Base-by-base conservation (phyloP, 2,888 invertebrate species). In the Campoplex nolae region DNA sequence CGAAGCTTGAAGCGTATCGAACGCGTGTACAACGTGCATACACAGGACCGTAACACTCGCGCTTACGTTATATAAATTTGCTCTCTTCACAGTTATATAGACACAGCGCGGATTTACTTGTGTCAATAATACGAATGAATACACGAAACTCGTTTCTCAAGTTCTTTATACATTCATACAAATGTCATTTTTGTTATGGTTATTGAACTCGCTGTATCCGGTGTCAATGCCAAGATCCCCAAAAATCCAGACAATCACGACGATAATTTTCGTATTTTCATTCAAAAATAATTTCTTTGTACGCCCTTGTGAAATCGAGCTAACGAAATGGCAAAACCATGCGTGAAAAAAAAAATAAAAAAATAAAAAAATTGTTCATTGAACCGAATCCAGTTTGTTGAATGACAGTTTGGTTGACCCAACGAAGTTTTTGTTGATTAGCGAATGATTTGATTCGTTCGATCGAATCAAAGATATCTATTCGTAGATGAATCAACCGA, bases 1-100 rank as follows among this genome's bases (percentile, higher is more conserved):
- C 6, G 6, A 16, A 62, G 35, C 68, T 71, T 48, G n/a, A 54
- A 54, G 45, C 51, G 38, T 76, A 23, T 51, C 75, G 38, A 71
- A 62, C n/a, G 54, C 32, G 16, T 58, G 56, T 58, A 73, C 70
- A 23, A 23, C 23, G 71, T 51, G 79, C 79, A 70, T 42, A 75
- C 54, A 56, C 54, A 56, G 73, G 58, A 75, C 74, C 74, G 75
- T 84, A 68, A 84, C 67, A 80, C 79, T 80, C 51, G 68, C 68
- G 68, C 68, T 77, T 77, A 67, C 56, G 28, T 73, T 85, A 73
- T 65, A 56, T 58, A 62, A 65, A 73, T 77, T 45, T 58, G 42
- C 51, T 67, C 35, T 65, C 54, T 62, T 62, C 56, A 56, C 35
- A 74, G 38, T 56, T 78, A 82, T 85, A 77, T 82, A 78, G 85